phyloP scores from a whole-genome alignment of 2,888 invertebrate species.

The Salticus scenicus region DNA sequence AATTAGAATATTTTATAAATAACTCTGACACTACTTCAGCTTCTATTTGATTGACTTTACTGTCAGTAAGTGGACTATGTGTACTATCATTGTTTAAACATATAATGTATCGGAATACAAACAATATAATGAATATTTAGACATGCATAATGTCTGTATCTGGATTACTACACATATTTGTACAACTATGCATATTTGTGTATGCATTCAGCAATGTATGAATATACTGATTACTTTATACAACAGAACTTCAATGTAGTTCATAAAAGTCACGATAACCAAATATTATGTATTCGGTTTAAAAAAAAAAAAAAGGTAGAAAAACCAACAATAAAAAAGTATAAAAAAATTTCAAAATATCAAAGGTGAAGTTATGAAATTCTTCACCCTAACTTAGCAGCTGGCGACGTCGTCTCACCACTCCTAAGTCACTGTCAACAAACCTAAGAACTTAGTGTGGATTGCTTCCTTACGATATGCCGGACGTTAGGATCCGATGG shows the following conservation, averaged over 20 bases:
- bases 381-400: background rate
- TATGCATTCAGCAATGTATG: background rate
- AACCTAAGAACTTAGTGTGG: slow-evolving; percentile 2
- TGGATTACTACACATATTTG: background rate
- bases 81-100: too few species aligned
- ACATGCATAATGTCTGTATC: background rate
- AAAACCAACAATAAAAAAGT: background rate
- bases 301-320: background rate
- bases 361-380: background rate
- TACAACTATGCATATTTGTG: background rate
- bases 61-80: too few species aligned
- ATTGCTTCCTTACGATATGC: background rate
- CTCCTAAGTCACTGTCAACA: slow-evolving; percentile 11
- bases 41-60: too few species aligned
- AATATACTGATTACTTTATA: background rate
- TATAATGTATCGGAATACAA: too few species aligned
- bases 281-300: background rate
- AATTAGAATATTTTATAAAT: too few species aligned
- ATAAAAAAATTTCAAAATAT: background rate
- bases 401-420: background rate
- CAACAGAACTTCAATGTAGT: background rate
- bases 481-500: slow-evolving; percentile 39
- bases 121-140: too few species aligned
- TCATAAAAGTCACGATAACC: background rate
- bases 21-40: too few species aligned